Conservation (phyloP, 2,113 vertebrate species). For the Tachycineta bicolor region DNA sequence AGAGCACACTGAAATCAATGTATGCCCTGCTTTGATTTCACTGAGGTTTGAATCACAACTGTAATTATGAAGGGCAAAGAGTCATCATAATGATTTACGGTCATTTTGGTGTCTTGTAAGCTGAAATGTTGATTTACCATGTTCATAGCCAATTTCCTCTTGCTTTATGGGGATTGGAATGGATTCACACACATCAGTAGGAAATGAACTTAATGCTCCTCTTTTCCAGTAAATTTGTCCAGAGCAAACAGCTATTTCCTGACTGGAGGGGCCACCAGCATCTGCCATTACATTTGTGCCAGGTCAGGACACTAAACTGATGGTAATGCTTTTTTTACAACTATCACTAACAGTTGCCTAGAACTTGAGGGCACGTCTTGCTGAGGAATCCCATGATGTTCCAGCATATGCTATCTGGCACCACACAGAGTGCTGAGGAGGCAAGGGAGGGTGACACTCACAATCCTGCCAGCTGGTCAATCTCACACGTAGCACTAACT, state of each 20-base stretch:
- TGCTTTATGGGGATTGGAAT: not conserved
- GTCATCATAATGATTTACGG: not conserved
- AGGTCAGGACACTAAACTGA: not conserved
- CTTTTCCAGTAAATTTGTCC: not conserved
- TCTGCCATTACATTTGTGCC: not conserved
- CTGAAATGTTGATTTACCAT: not conserved
- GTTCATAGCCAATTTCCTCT: not conserved
- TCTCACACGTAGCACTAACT: not conserved
- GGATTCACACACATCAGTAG: not conserved
- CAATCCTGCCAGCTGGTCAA: not conserved
- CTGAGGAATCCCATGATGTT: not conserved
- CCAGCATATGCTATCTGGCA: constrained; percentile 23
- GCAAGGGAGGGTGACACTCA: not conserved
- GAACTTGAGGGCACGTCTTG: not conserved
- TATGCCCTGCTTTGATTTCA: not conserved
- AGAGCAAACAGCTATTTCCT: not conserved
- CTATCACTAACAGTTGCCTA: not conserved
- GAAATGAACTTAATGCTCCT: not conserved
- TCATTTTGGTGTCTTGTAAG: not conserved
- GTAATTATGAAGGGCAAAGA: not conserved
- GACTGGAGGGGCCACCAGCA: not conserved
- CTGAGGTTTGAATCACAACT: not conserved
- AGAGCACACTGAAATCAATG: not conserved
- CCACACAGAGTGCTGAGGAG: not conserved
- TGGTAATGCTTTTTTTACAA: not conserved